These are phyloP conservation scores for Neodiprion fabricii DNA, from an alignment of 1,140 invertebrate species.

Conservation along the genomic window DNA sequence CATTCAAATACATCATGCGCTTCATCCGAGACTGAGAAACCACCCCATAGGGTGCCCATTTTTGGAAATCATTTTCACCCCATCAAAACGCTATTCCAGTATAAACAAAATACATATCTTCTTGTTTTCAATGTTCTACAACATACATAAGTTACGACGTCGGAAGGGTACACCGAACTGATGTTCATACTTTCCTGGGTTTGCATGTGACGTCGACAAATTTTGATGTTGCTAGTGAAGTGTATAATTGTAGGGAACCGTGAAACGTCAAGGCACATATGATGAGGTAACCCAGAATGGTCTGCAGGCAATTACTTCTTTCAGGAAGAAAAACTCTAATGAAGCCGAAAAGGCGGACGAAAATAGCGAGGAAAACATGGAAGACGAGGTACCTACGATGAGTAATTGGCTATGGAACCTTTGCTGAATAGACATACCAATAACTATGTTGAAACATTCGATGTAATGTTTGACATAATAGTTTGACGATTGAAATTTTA, in stretches of 20 bases:
- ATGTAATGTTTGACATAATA: slow-evolving; percentile 19
- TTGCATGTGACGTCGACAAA: slow-evolving; percentile 57
- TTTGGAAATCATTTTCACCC: no score
- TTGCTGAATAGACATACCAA: slow-evolving; percentile 15
- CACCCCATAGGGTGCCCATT: no score
- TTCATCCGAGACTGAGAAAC: no score
- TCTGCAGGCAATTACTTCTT: slow-evolving; percentile 63
- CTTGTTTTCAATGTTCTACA: no score
- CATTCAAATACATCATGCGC: no score
- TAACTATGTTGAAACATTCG: slow-evolving; percentile 16
- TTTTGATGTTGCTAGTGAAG: slow-evolving; percentile 62
- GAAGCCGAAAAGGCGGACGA: slow-evolving; percentile 43
- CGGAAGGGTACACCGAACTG: no score
- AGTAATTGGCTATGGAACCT: slow-evolving; percentile 51
- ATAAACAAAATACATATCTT: no score
- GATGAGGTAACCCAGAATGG: slow-evolving; percentile 60
- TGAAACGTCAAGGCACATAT: slow-evolving; percentile 66
- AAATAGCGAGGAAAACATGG: no score
- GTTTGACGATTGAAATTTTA: slow-evolving; percentile 28
- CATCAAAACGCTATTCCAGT: no score
- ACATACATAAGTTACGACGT: no score
- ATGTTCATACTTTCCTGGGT: slow-evolving; percentile 17
- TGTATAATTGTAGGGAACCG: slow-evolving; percentile 67
- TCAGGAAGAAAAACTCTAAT: slow-evolving; percentile 36
- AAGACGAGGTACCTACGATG: slow-evolving; percentile 50